Conservation (phyloP, 1,140 invertebrate species). For the Maniola jurtina region DNA sequence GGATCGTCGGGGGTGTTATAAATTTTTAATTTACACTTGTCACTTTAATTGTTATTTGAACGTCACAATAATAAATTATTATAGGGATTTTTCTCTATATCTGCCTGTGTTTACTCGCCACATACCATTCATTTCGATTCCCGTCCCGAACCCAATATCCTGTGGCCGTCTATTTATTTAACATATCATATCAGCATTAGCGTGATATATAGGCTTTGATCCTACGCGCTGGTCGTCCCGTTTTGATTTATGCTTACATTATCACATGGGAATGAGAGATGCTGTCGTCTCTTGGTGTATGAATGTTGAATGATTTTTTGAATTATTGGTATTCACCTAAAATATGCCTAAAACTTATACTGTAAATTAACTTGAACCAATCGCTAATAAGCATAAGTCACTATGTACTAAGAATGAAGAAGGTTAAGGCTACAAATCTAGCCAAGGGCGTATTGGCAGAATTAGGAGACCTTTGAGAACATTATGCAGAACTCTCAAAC, state of each 20-base stretch:
- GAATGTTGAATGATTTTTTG: background rate
- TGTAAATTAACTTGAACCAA: too few relatives aligned
- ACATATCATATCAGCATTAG: slow-evolving; percentile 75
- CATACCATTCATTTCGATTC: slow-evolving; percentile 69
- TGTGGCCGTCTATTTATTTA: slow-evolving; percentile 72
- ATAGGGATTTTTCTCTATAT: slow-evolving; percentile 9
- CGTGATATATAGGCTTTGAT: slow-evolving; percentile 71
- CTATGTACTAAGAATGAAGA: too few relatives aligned
- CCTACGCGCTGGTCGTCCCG: slow-evolving; percentile 40
- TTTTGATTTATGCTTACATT: slow-evolving; percentile 57
- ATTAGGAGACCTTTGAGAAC: too few relatives aligned
- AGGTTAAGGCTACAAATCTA: too few relatives aligned
- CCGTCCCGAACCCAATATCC: slow-evolving; percentile 64
- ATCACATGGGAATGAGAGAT: slow-evolving; percentile 14
- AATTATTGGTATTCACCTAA: background rate
- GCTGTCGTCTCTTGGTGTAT: background rate
- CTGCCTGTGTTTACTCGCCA: slow-evolving; percentile 53
- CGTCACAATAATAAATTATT: slow-evolving; percentile 5
- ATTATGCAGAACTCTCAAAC: too few relatives aligned
- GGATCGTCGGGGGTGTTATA: too few relatives aligned
- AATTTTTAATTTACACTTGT: too few relatives aligned
- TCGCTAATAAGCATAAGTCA: too few relatives aligned
- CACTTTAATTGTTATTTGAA: background rate
- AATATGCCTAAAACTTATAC: too few relatives aligned
- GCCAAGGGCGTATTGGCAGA: too few relatives aligned